A percentile compares a stretch with the other conserved stretches of the same genome.
Evolutionary conservation across 2,113 vertebrate species (phyloP).

Genomic region (Campylomormyrus numenius): DNA sequence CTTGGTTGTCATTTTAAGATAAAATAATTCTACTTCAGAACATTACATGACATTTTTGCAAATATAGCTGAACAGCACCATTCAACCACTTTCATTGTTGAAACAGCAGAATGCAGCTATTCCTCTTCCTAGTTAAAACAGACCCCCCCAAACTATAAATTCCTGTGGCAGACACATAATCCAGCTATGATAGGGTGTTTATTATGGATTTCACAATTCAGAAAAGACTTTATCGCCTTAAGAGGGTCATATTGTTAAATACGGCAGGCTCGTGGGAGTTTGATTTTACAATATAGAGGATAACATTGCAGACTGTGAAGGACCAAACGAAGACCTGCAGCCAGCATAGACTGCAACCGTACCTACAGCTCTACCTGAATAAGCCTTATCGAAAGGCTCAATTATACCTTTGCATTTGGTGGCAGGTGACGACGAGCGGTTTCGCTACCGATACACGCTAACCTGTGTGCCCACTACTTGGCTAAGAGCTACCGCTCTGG

Average conservation of each 20-base stretch:
- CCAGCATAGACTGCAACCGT: neutral
- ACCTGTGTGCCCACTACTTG: neutral
- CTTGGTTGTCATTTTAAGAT: neutral
- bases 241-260: neutral
- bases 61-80: neutral
- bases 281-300: neutral
- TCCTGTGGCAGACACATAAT: neutral
- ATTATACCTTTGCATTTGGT: neutral
- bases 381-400: neutral
- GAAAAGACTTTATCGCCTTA: neutral
- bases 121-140: neutral
- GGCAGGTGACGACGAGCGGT: neutral
- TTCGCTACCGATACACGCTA: no score
- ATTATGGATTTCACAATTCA: constrained; percentile 9
- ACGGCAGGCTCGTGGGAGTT: neutral
- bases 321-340: neutral
- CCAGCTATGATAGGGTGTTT: neutral
- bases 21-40: neutral
- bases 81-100: neutral
- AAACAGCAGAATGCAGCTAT: neutral
- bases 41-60: neutral
- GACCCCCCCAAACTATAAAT: neutral
- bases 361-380: neutral
- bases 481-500: neutral
- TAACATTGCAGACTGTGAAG: neutral